Percentiles rank a stretch among this genome's conserved stretches.
phyloP scores from a whole-genome alignment of 2,888 invertebrate species.

The Philaethria dido region DNA sequence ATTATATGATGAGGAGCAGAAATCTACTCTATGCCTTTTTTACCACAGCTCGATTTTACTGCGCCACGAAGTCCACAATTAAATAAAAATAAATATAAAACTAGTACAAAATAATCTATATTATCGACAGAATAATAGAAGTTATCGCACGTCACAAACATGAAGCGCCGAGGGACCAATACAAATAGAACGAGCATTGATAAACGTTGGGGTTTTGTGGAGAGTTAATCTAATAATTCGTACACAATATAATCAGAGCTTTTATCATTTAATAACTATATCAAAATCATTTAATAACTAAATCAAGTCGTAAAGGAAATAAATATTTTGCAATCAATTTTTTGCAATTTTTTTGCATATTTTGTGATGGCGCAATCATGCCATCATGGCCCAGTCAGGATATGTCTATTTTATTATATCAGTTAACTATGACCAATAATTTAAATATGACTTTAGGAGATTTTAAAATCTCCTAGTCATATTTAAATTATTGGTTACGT shows the following conservation, averaged over 20 bases:
- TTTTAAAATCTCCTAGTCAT: too few species aligned
- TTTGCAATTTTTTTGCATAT: too few species aligned
- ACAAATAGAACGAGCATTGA: constrained; percentile 7
- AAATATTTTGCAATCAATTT: too few species aligned
- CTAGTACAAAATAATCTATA: not conserved
- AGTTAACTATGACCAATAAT: too few species aligned
- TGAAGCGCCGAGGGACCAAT: not conserved
- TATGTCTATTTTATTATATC: too few species aligned
- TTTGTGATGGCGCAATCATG: not conserved
- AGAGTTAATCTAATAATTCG: not conserved
- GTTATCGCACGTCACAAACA: constrained; percentile 9
- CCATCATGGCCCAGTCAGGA: not conserved
- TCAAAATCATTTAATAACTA: too few species aligned
- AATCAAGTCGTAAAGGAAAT: too few species aligned
- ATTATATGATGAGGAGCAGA: too few species aligned
- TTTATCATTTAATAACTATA: not conserved
- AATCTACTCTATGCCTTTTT: too few species aligned
- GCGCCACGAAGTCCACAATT: not conserved
- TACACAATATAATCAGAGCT: not conserved
- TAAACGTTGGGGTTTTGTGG: not conserved
- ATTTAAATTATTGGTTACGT: too few species aligned
- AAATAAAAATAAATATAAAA: not conserved
- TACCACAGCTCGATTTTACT: too few species aligned
- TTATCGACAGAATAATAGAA: constrained; percentile 1
- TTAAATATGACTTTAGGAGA: too few species aligned